Evolutionary conservation across 2,797 vertebrate species (phyloP).

Genomic region (Natrix natrix): DNA sequence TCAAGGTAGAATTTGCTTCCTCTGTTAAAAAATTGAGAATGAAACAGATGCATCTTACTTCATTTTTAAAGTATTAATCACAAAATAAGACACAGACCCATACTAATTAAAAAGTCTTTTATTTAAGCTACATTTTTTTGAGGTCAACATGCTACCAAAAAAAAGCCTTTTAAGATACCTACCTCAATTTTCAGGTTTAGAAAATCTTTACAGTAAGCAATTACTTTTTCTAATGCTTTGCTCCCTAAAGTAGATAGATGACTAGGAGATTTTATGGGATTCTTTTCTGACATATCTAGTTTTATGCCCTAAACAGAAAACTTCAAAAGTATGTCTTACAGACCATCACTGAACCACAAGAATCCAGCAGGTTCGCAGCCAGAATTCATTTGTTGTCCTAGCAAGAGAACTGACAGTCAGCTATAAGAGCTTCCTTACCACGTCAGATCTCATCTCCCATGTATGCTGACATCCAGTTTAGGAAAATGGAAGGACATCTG

Average conservation of each 20-base stretch:
- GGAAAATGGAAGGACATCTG: neutral
- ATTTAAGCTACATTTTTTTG: neutral
- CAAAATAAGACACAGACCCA: neutral
- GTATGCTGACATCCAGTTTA: neutral
- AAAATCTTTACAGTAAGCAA: neutral
- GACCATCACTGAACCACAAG: neutral
- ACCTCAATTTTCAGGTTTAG: neutral
- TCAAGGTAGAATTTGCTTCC: neutral
- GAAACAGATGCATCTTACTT: neutral
- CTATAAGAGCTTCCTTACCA: neutral
- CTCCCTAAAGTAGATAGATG: neutral
- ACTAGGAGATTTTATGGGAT: neutral
- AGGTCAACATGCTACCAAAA: neutral
- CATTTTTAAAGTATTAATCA: neutral
- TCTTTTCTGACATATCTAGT: neutral
- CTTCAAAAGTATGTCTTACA: neutral
- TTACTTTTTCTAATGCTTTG: neutral
- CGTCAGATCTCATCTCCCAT: neutral
- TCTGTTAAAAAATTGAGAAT: neutral
- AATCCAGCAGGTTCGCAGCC: neutral
- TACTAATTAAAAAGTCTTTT: neutral
- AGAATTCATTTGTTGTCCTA: neutral
- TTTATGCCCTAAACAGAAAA: neutral
- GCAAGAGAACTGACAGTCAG: neutral
- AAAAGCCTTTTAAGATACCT: neutral